Base-by-base conservation (phyloP, 1,140 invertebrate genomes). In the Drosophila navojoa region DNA sequence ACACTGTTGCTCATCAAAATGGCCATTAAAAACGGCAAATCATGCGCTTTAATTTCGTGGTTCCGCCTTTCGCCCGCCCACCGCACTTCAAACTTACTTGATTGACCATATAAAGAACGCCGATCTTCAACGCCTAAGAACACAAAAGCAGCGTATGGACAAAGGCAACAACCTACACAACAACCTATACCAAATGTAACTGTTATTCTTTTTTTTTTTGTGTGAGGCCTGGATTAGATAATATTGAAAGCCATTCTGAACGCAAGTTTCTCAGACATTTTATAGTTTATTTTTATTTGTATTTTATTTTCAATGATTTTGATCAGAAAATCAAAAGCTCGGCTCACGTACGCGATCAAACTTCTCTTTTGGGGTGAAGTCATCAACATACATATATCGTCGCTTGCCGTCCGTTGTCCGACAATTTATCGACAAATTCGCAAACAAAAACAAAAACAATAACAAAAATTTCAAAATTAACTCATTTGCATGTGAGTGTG, bases 391-490 rank as follows among this genome's bases (percentile, higher is more conserved):
- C 42, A 38, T 38, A 76, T 64, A 70, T 79, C 60, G 67, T 35
- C 64, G 29, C 40, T 19, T 45, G 42, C 9, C 42, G 62, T 52
- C 60, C 47, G 70, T 38, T 71, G 71, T 61, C 58, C 61, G 58
- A 53, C 63, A 61, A 81, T 78, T 81, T 79, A 70, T 84, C 50
- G 60, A 81, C 72, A 50, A 53, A 47, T 77, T 79, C 64, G 82
- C 82, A 61, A 78, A 22, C 19, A 22, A 77, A 70, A 66, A 4
- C 42, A 42, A 60, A 22, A 57, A 53, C 32, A 71, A 68, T 47
- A 50, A 50, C 42, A 61, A 81, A 82, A 66, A 63, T 86, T 87
- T 82, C 69, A 82, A 86, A 86, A 86, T 86, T 55, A 77, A 79
- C 84, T 82, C 75, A 87, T 87, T 87, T 87, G 76, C 82, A 89